Base-by-base conservation (phyloP, 2,888 invertebrate genomes). In the Merodon equestris region DNA sequence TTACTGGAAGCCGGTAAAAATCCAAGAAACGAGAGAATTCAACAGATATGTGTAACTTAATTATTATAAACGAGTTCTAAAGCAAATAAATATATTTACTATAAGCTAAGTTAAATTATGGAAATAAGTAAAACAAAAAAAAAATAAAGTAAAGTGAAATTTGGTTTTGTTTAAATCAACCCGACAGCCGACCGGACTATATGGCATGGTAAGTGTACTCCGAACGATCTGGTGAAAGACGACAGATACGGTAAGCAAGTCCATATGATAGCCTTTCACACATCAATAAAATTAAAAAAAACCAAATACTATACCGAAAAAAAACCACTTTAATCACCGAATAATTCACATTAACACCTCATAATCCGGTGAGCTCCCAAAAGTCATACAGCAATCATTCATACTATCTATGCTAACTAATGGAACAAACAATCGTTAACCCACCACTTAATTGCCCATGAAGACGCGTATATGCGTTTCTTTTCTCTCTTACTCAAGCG, bases 391-490 rank as follows among this genome's bases (percentile, higher is more conserved):
- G 13, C 10, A 50, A 15, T 38, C 38, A 60, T 58, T 18, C 14
- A 40, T 53, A 60, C 45, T 60, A 60, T 50, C 48, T 48, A 42
- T 47, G 36, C 60, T 67, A 68, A 63, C 57, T 48, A 74, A 48
- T 67, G 54, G 47, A 72, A 58, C 54, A 73, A 63, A 79, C 61
- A 68, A 63, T 57, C 44, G 58, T 68, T 79, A 73, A 79, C 72
- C 56, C 50, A 40, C 54, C 66, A 34, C 64, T 77, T 58, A 47
- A 57, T 61, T 61, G 66, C 77, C 57, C 51, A 72, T 73, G 72
- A 51, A 73, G 61, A 63, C 38, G 63, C 50, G 19, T 27, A 47
- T 27, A 53, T 40, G 57, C 45, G 27, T 44, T 42, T 56, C 44
- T 34, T 48, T 45, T 13, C 27, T 27, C 40, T 48, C 42, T 67